Evolutionary conservation across 2,113 vertebrate species (phyloP).

Genomic region (Halcyon senegalensis): DNA sequence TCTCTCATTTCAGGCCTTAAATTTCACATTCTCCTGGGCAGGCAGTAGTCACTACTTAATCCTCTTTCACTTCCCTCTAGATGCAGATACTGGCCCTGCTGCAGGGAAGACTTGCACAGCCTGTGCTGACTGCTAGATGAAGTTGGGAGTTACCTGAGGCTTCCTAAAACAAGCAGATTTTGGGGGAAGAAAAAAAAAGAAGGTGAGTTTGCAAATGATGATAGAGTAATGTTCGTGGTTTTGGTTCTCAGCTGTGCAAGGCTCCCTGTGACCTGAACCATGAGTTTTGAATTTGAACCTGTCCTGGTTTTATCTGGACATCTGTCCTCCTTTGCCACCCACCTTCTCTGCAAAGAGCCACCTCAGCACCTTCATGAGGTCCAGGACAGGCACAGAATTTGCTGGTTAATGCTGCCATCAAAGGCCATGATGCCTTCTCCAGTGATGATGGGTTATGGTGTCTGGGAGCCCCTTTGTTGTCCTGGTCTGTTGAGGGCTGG

Average conservation of each 20-base stretch:
- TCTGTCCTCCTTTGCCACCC: not conserved
- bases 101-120: not conserved
- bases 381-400: not conserved
- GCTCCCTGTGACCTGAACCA: not conserved
- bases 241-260: not conserved
- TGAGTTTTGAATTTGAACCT: not conserved
- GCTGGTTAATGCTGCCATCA: accelerated
- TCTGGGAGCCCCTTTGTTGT: accelerated
- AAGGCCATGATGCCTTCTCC: not conserved
- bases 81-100: not conserved
- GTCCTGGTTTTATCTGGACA: not conserved
- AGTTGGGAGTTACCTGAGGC: not conserved
- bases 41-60: not conserved
- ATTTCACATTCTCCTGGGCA: not conserved
- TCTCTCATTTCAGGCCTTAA: not conserved
- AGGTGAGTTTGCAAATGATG: not conserved
- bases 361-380: not conserved
- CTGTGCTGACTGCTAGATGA: not conserved
- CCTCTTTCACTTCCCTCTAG: not conserved
- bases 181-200: not conserved
- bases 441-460: not conserved
- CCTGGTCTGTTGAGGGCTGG: accelerated
- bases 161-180: not conserved
- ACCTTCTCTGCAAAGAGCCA: not conserved
- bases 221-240: accelerated